Evolutionary conservation across 2,888 invertebrate genomes (phyloP), one percentile per base, ranked within the genome.

Genomic region (Graphium colonna): DNA sequence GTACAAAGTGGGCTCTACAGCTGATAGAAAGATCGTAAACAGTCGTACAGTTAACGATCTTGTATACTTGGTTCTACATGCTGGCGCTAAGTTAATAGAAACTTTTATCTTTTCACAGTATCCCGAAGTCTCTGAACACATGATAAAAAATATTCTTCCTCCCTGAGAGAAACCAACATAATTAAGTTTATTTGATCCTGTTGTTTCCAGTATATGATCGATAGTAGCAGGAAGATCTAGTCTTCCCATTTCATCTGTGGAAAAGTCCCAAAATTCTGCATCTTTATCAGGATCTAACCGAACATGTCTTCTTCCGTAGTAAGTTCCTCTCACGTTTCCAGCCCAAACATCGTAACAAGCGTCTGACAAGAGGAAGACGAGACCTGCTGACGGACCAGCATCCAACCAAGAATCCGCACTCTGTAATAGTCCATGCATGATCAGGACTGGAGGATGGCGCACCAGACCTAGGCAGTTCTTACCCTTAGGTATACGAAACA

Each of bases 91-190:
- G 0, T 90, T 91, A 54, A 93, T 91, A 74, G 92, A 86, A 0
- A 92, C 73, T 7, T 88, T 80, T 0, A 93, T 87, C 75, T 94
- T 94, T 0, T 87, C 71, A 73, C 94, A 93, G 61, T 93, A 94
- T 15, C 90, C 91, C 0, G 94, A 93, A 43, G 78, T 77, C 61
- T 91, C 90, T 0, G 93, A 92, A 45, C 91, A 90, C 93, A 94
- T 92, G 0, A 94, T 91, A 68, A 91, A 93, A 63, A 92, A 93
- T 1, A 81, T 76, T 0, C 93, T 92, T 0, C 92, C 91, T 3
- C 96, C 96, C 73, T 92, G 92, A 0, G 95, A 96, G 70, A 95
- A 95, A 0, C 96, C 96, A 3, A 95, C 92, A 31, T 76, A 82
- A 33, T 79, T 82, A 36, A 86, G 44, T 21, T 75, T 77, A 0